Conservation (phyloP, 2,888 invertebrate species). For the Mimumesa dahlbomi region DNA sequence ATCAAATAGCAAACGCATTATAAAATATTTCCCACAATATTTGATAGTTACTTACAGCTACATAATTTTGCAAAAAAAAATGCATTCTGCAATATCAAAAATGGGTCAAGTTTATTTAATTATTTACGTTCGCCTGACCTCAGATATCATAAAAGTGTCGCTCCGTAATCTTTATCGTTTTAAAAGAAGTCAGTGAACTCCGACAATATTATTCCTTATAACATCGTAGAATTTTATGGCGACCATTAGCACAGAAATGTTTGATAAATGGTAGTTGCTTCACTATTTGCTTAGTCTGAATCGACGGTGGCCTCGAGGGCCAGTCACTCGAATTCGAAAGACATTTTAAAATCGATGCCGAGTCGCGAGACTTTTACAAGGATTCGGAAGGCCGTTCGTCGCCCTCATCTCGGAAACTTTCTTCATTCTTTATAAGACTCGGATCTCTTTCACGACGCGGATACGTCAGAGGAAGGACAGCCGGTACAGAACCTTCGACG, state of each 20-base stretch:
- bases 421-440: neutral
- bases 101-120: too few species aligned
- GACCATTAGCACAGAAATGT: neutral
- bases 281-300: neutral
- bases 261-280: neutral
- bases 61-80: too few species aligned
- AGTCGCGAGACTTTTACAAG: conserved; percentile 4
- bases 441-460: conserved; percentile 5
- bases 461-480: conserved; percentile 33
- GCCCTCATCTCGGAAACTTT: neutral
- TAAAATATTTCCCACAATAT: too few species aligned
- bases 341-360: conserved; percentile 17
- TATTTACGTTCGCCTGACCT: too few species aligned
- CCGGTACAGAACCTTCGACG: conserved; percentile 29
- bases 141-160: too few species aligned
- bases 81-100: too few species aligned
- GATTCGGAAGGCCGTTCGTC: conserved; percentile 17
- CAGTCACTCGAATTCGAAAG: conserved; percentile 14
- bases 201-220: too few species aligned
- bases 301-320: conserved; percentile 3
- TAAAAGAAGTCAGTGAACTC: too few species aligned
- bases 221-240: too few species aligned
- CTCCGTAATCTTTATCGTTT: too few species aligned
- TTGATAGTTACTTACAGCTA: neutral
- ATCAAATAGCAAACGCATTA: too few species aligned